Conservation (phyloP, 2,797 vertebrate genomes). For the Crenichthys baileyi region DNA sequence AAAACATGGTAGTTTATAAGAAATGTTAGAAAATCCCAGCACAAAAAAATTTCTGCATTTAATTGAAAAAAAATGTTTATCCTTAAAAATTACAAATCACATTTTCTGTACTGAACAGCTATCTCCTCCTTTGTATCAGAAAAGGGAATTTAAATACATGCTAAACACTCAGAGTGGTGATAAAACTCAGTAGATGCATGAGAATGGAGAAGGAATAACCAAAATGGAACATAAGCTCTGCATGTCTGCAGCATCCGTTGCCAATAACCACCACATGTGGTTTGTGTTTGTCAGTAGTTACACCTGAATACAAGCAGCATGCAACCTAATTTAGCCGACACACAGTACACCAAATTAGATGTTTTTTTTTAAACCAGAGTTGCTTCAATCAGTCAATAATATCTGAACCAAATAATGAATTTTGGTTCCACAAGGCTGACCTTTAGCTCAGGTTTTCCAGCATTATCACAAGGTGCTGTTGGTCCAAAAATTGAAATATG, state of each 20-base stretch:
- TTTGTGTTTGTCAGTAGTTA: constrained; percentile 58
- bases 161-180: constrained; percentile 33
- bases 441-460: constrained; percentile 64
- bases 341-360: constrained; percentile 34
- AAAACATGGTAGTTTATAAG: constrained; percentile 3
- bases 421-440: constrained; percentile 53
- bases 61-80: neutral
- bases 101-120: constrained; percentile 13
- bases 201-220: constrained; percentile 26
- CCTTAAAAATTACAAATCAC: neutral
- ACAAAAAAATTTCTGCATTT: constrained; percentile 2
- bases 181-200: constrained; percentile 25
- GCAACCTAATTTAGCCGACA: constrained; percentile 52
- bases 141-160: constrained; percentile 23
- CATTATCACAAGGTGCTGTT: constrained; percentile 69
- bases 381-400: constrained; percentile 37
- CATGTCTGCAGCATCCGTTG: constrained; percentile 32
- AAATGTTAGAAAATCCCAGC: constrained; percentile 9
- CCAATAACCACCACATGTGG: constrained; percentile 37
- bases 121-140: neutral
- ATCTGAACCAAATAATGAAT: constrained; percentile 50
- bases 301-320: constrained; percentile 52
- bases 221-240: constrained; percentile 35
- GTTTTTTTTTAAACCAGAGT: constrained; percentile 25
- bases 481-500: constrained; percentile 73